Percentiles rank a stretch among this genome's conserved stretches.
These are phyloP conservation scores for Zaprionus camerounensis DNA, from an alignment of 1,140 invertebrate species.

Conservation along the genomic window DNA sequence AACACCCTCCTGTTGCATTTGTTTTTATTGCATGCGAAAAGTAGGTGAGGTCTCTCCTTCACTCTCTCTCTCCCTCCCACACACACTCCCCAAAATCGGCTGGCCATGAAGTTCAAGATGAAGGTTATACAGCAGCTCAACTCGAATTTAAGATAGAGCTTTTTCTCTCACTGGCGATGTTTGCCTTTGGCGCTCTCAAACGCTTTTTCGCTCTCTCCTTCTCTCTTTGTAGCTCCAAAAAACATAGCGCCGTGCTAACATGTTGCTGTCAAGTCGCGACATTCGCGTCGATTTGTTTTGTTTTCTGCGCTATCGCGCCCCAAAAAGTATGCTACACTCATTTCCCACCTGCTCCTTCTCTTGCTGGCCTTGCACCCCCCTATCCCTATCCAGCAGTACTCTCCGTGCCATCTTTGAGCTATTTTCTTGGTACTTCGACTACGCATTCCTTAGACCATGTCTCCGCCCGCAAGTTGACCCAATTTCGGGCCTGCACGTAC, in stretches of 20 bases:
- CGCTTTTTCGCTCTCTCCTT: neutral
- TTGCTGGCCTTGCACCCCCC: conserved; percentile 13
- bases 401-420: conserved; percentile 15
- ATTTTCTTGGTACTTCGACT: conserved; percentile 13
- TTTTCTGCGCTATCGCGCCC: conserved; percentile 63
- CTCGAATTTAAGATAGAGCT: conserved; percentile 52
- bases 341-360: conserved; percentile 20
- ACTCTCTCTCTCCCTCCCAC: neutral
- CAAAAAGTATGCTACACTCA: conserved; percentile 61
- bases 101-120: conserved; percentile 78
- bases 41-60: conserved; percentile 20
- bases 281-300: conserved; percentile 66
- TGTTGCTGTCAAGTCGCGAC: conserved; percentile 60
- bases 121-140: conserved; percentile 67
- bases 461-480: conserved; percentile 62
- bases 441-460: conserved; percentile 19
- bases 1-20: conserved; percentile 82
- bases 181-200: neutral
- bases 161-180: conserved; percentile 18
- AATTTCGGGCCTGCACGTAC: conserved; percentile 68
- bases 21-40: conserved; percentile 65
- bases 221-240: conserved; percentile 9
- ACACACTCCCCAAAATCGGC: conserved; percentile 7
- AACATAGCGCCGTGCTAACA: conserved; percentile 50
- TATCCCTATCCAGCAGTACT: neutral